A percentile compares a stretch with the other conserved stretches of the same genome.
phyloP scores from a whole-genome alignment of 2,888 invertebrate species.

The Amorpha juglandis region DNA sequence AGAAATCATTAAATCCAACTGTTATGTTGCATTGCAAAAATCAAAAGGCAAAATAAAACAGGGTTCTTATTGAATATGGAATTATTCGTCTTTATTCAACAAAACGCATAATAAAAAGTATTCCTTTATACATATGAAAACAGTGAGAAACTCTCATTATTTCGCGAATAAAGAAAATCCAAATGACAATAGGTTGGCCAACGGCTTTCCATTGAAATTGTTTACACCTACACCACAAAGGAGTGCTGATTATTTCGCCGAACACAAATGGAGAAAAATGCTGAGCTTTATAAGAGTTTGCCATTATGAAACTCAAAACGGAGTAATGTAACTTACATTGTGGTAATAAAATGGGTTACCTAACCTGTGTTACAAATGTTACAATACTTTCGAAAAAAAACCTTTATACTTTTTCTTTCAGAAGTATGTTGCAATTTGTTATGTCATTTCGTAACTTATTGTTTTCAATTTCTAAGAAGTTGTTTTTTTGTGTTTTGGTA shows the following conservation, averaged over 20 bases:
- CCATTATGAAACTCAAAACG: neutral
- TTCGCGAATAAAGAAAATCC: slow-evolving; percentile 5
- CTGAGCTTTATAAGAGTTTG: neutral
- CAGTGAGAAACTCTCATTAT: neutral
- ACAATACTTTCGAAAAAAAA: neutral
- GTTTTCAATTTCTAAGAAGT: neutral
- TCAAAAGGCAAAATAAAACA: no score
- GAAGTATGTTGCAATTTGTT: neutral
- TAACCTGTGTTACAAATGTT: neutral
- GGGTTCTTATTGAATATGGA: no score
- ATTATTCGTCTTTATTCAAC: no score
- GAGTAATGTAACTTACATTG: neutral
- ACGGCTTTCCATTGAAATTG: neutral
- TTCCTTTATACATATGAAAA: neutral
- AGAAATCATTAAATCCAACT: no score
- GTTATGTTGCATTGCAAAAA: no score
- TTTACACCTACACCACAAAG: neutral
- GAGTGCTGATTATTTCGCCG: neutral
- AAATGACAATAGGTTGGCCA: neutral
- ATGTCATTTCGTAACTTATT: slow-evolving; percentile 1
- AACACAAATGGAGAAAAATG: neutral
- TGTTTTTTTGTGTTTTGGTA: neutral
- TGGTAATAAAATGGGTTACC: neutral
- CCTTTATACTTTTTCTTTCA: neutral
- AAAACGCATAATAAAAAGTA: neutral